phyloP scores from a whole-genome alignment of 2,113 vertebrate genomes.

The Dryoscopus gambensis region DNA sequence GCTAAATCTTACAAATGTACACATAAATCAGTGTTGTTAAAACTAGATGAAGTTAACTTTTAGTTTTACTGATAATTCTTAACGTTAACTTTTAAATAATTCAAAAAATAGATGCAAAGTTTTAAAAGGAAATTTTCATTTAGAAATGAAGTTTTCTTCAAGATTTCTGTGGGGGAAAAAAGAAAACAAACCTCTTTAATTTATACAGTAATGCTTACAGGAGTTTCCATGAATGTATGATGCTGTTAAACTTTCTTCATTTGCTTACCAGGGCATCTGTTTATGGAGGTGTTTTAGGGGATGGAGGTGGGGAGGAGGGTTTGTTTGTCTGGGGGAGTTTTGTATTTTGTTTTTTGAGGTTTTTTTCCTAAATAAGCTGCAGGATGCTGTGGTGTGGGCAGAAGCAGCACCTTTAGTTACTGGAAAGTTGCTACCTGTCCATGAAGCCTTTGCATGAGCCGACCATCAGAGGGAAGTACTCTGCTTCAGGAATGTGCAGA shows the following conservation, averaged over 20 bases:
- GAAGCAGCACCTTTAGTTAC: not conserved
- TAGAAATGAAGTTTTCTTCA: not conserved
- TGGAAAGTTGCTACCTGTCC: not conserved
- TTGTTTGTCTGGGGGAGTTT: not conserved
- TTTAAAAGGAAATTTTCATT: not conserved
- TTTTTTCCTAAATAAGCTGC: not conserved
- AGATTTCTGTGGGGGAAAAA: not conserved
- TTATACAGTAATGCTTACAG: not conserved
- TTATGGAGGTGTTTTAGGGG: not conserved
- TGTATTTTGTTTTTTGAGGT: not conserved
- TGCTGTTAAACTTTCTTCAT: not conserved
- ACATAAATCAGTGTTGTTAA: not conserved
- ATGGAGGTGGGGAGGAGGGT: not conserved
- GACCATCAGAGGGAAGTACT: not conserved
- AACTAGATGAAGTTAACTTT: not conserved
- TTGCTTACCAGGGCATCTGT: not conserved
- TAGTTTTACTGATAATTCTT: not conserved
- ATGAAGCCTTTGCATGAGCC: not conserved
- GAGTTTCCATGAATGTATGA: not conserved
- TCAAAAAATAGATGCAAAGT: not conserved
- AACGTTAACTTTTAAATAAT: not conserved
- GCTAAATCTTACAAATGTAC: not conserved
- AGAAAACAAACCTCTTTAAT: rapidly evolving
- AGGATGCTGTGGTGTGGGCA: not conserved
- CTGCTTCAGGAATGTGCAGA: not conserved